Base-by-base conservation (phyloP, 2,797 vertebrate genomes). In the Merluccius polli region DNA sequence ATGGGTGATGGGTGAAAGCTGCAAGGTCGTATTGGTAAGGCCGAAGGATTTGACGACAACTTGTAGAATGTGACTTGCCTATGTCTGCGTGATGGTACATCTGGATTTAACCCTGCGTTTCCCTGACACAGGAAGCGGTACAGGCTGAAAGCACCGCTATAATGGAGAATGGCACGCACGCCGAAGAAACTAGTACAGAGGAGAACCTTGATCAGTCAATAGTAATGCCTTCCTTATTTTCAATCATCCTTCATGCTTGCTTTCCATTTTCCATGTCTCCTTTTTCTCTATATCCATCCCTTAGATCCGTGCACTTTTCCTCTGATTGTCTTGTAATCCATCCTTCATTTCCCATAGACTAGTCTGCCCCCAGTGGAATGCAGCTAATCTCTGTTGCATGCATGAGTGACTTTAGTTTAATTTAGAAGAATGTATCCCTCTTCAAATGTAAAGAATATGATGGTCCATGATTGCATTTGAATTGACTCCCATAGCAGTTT, bases 81-180 rank as follows among this genome's bases (percentile, higher is more conserved):
- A 7, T 1, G 35, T 71, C 33, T 18, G 48, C 0, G 35, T 5
- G 38, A 1, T 69, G 35, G 33, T 2, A 5, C 1, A 35, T 72
- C 69, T 78, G 10, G 77, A 48, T 87, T 82, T 44, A 87, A 89
- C 74, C 74, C 33, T 63, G 77, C n/a, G 74, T 91, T 86, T 91
- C 87, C 81, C 71, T 71, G 35, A 79, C 59, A 74, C 90, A 94
- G 94, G 94, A 94, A 83, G 88, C 89, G 52, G 79, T 87, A 73
- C 86, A 87, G 68, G 79, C 83, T 68, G 87, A 92, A 83, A 77
- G 83, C 81, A 75, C 77, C 0, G 63, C 79, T 75, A 86, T 92
- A 67, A 82, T 94, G 82, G 90, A 92, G 85, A 96, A 94, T 1
- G 94, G 92, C 35, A 91, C 90, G 2, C 84, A 90, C 70, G 78